Percentiles rank a stretch among this genome's conserved stretches.
phyloP scores from a whole-genome alignment of 2,888 invertebrate genomes.

The Drosophila mimica region DNA sequence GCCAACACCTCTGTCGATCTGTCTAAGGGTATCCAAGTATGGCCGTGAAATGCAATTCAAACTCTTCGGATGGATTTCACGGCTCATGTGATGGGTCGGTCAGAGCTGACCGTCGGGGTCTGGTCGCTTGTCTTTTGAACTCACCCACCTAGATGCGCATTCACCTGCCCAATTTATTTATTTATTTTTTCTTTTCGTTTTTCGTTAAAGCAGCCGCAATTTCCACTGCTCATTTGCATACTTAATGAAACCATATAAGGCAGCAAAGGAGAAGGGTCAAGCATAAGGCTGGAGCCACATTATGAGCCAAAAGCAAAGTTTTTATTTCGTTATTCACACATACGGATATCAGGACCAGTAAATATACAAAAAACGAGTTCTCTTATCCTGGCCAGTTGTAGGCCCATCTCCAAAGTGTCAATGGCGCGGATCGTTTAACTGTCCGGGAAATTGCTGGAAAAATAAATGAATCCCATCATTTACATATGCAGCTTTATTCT shows the following conservation, averaged over 20 bases:
- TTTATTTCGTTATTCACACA: constrained; percentile 22
- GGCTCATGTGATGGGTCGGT: constrained; percentile 50
- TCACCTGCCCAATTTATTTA: constrained; percentile 34
- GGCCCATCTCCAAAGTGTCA: constrained; percentile 42
- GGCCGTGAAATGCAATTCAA: constrained; percentile 42
- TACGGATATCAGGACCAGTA: constrained; percentile 27
- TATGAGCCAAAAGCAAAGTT: constrained; percentile 59
- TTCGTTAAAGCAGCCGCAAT: constrained; percentile 53
- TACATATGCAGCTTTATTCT: constrained; percentile 54
- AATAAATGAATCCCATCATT: constrained; percentile 70
- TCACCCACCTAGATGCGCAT: constrained; percentile 53
- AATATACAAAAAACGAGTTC: constrained; percentile 22
- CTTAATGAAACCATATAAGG: constrained; percentile 71
- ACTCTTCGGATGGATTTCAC: constrained; percentile 72
- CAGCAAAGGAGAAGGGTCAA: constrained; percentile 12
- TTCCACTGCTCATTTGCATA: constrained; percentile 78
- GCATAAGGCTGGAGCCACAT: constrained; percentile 50
- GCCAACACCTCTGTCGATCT: neutral
- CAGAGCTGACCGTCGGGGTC: constrained; percentile 22
- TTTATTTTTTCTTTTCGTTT: constrained; percentile 21
- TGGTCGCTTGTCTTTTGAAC: constrained; percentile 36
- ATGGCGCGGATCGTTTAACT: constrained; percentile 48
- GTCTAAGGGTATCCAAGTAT: constrained; percentile 37
- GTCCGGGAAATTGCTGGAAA: constrained; percentile 35
- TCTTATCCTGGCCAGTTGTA: neutral